Evolutionary conservation across 1,140 invertebrate species (phyloP), one percentile per base, ranked within the genome.

Genomic region (Nylanderia fulva): DNA sequence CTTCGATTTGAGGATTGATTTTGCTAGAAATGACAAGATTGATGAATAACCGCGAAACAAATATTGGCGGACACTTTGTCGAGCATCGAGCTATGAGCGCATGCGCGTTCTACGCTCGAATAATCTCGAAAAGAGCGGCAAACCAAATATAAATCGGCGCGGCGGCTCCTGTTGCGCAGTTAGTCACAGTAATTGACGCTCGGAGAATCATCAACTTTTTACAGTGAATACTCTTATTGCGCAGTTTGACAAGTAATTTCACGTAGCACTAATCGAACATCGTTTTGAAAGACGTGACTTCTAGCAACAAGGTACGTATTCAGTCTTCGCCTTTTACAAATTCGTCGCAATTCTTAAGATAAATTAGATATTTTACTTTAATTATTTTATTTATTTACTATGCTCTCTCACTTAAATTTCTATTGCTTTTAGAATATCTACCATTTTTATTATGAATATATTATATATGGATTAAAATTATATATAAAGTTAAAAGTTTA

Each of bases 111-210:
- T 9, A 27, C 24, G 1, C n/a, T 77, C 36, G 85, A 89, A 90
- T 39, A 18, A 7, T 90, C 88, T 89, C 75, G 87, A 85, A 89
- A 86, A 89, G 68, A 48, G 60, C 88, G 61, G 60, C 33, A 80
- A 56, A 84, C 24, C 60, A 69, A 86, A 86, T 90, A 90, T 90
- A 90, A 84, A 69, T 3, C n/a, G 11, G 27, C 18, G 54, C 7
- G 1, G 1, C 2, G 0, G 42, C 8, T 6, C 13, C 0, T 24
- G n/a, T 36, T 86, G 36, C 85, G 88, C 85, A 90, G 88, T 86
- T 89, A 85, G 54, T 85, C 2, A 11, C 24, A 39, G 60, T 8
- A 84, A 71, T 36, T 74, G 27, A 27, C 29, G 56, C 1, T 24
- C 1, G 71, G 21, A 36, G 7, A 11, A 42, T 42, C 24, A n/a